Evolutionary conservation across 2,888 invertebrate species (phyloP).

Genomic region (Cylindroiulus punctatus): DNA sequence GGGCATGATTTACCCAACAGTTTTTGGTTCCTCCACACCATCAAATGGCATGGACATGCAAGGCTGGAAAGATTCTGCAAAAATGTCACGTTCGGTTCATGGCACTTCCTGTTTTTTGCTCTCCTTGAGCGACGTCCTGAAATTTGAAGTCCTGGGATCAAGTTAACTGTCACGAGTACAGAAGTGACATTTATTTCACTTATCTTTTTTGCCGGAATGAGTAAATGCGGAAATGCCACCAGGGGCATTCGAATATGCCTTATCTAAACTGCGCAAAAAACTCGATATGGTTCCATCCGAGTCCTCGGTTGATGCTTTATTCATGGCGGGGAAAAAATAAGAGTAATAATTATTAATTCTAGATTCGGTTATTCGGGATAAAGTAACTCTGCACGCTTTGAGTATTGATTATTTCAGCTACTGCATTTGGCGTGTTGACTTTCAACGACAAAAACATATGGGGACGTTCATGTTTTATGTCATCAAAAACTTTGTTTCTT

Average conservation of each 20-base stretch:
- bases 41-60: neutral
- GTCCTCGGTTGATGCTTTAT: neutral
- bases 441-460: no score
- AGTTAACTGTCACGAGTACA: constrained; percentile 8
- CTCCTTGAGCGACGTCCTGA: neutral
- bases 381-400: no score
- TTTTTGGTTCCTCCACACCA: constrained; percentile 1
- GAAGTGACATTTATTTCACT: constrained; percentile 17
- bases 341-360: no score
- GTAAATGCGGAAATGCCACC: neutral
- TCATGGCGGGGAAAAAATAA: neutral
- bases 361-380: no score
- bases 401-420: no score
- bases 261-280: no score
- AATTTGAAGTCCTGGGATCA: constrained; percentile 32
- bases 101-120: neutral
- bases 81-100: constrained; percentile 11
- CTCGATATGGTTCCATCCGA: neutral
- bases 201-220: neutral
- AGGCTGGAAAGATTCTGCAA: neutral
- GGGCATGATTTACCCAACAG: neutral
- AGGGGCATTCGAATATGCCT: neutral
- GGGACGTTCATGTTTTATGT: no score
- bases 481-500: no score
- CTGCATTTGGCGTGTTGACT: no score